phyloP scores from a whole-genome alignment of 2,113 vertebrate genomes.

The Tauraco erythrolophus region DNA sequence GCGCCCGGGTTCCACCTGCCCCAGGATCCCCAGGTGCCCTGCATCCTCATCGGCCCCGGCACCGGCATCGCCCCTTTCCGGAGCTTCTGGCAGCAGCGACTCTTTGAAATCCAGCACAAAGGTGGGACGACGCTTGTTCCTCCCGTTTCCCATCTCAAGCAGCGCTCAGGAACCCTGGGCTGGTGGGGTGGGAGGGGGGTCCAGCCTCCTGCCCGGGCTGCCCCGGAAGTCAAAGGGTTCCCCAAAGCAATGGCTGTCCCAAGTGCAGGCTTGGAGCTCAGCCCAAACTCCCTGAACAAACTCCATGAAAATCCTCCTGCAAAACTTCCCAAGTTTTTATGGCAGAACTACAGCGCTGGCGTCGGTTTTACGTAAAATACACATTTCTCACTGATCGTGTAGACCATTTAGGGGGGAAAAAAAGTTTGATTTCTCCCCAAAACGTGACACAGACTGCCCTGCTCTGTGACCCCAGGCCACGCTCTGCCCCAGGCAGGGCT shows the following conservation, averaged over 20 bases:
- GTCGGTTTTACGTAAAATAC: not conserved
- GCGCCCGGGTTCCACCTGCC: conserved; percentile 95
- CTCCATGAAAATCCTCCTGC: not conserved
- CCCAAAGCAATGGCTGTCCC: not conserved
- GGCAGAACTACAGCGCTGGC: not conserved
- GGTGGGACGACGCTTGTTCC: conserved; percentile 63
- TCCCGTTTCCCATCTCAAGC: not conserved
- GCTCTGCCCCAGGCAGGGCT: not conserved
- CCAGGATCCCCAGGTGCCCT: conserved; percentile 89
- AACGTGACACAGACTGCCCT: not conserved
- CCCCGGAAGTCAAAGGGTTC: not conserved
- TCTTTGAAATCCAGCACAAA: conserved; percentile 90
- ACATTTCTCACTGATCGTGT: not conserved
- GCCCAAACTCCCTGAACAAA: not conserved
- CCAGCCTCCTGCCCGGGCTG: fast-evolving
- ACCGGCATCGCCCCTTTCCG: conserved; percentile 97
- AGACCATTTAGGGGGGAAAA: not conserved
- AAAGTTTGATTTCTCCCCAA: not conserved
- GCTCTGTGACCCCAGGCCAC: not conserved
- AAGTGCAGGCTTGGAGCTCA: not conserved
- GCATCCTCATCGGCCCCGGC: conserved; percentile 94
- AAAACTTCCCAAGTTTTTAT: not conserved
- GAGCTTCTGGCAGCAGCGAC: conserved; percentile 97
- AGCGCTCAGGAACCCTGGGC: not conserved
- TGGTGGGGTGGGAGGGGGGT: fast-evolving